Evolutionary conservation across 1,140 invertebrate species (phyloP).

Genomic region (Trichomalopsis sarcophagae): DNA sequence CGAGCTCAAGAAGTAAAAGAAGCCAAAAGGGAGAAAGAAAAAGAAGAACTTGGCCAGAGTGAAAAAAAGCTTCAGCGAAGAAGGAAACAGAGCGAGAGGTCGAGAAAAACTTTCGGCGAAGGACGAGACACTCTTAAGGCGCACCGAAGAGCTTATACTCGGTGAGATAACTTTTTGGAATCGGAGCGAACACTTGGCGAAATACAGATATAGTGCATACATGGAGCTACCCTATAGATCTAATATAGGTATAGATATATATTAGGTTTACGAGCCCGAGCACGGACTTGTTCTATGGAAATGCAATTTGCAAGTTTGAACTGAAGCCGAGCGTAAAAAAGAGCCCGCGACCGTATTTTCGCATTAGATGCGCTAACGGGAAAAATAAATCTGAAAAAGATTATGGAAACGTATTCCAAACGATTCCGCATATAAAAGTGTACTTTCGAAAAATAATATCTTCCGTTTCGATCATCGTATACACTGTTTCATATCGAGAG

Average conservation of each 20-base stretch:
- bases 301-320: slow-evolving; percentile 63
- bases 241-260: not conserved
- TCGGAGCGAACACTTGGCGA: slow-evolving; percentile 26
- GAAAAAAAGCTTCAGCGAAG: not conserved
- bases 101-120: slow-evolving; percentile 35
- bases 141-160: slow-evolving; percentile 46
- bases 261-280: not conserved
- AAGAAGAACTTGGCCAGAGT: not conserved
- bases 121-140: slow-evolving; percentile 43
- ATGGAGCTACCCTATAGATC: not conserved
- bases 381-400: slow-evolving; percentile 34
- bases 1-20: slow-evolving; percentile 2
- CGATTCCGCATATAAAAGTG: not conserved
- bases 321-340: not conserved
- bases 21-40: slow-evolving; percentile 8
- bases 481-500: too few relatives aligned
- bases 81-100: slow-evolving; percentile 9
- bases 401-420: slow-evolving; percentile 14
- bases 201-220: slow-evolving; percentile 23
- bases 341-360: slow-evolving; percentile 2
- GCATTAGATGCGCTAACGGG: not conserved
- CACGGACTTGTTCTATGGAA: slow-evolving; percentile 60
- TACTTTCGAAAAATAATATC: too few relatives aligned
- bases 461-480: too few relatives aligned
- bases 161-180: slow-evolving; percentile 51